Conservation (phyloP, 2,113 vertebrate species). For the Apteryx owenii region DNA sequence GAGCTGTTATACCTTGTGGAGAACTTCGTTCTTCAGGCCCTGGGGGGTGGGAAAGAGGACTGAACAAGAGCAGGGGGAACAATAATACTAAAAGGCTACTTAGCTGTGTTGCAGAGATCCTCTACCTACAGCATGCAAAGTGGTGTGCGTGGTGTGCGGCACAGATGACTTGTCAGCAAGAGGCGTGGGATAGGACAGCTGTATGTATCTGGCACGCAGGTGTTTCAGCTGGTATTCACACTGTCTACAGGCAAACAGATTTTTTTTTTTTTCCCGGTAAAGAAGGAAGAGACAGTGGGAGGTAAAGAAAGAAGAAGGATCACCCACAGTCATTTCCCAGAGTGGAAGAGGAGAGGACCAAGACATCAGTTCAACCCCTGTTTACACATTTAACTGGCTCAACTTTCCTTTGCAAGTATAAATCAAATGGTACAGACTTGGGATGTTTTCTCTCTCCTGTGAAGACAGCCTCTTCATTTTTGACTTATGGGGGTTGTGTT, state of each 20-base stretch:
- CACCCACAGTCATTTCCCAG: conserved; percentile 82
- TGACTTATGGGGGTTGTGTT: conserved; percentile 40
- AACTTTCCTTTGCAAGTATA: conserved; percentile 72
- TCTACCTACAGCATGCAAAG: conserved; percentile 59
- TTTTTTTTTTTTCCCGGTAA: conserved; percentile 23
- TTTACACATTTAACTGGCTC: conserved; percentile 58
- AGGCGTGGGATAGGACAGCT: conserved; percentile 50
- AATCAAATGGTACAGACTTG: conserved; percentile 67
- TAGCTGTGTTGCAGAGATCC: not conserved
- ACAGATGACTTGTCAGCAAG: conserved; percentile 62
- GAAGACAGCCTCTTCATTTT: conserved; percentile 51
- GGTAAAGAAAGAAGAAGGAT: conserved; percentile 76
- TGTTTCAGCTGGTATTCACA: conserved; percentile 77
- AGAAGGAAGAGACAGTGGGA: conserved; percentile 67
- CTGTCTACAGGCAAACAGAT: conserved; percentile 74
- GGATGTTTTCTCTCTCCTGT: conserved; percentile 76
- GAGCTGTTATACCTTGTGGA: not conserved
- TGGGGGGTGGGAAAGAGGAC: conserved; percentile 35
- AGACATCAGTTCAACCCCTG: conserved; percentile 71
- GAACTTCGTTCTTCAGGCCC: not conserved
- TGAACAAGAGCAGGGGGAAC: conserved; percentile 40
- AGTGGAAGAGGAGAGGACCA: conserved; percentile 71
- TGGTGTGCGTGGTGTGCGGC: conserved; percentile 4
- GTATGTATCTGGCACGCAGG: conserved; percentile 73
- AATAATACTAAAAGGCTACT: conserved; percentile 40